Conservation (phyloP, 2,888 invertebrate genomes). For the Acleris laterana region DNA sequence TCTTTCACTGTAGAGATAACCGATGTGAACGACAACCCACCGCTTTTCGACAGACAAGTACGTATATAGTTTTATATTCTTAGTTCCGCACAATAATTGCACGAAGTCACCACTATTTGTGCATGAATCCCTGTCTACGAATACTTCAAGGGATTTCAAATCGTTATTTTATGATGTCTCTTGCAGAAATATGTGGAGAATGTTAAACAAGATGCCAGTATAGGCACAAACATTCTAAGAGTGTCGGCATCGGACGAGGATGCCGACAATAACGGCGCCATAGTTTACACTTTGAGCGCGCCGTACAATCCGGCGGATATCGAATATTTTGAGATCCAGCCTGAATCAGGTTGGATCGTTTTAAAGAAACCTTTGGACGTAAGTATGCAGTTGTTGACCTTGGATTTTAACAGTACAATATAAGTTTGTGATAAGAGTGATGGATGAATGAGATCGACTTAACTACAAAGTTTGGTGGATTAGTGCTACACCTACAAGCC, state of each 20-base stretch:
- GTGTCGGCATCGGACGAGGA: constrained; percentile 99
- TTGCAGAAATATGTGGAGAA: constrained; percentile 97
- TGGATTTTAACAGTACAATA: constrained; percentile 47
- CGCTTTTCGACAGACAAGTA: constrained; percentile 97
- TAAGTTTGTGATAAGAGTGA: constrained; percentile 69
- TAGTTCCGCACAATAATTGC: constrained; percentile 45
- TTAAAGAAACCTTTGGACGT: constrained; percentile 97
- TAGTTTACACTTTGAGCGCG: constrained; percentile 95
- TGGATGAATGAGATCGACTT: constrained; percentile 80
- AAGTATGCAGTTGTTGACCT: constrained; percentile 85
- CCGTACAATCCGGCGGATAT: constrained; percentile 94
- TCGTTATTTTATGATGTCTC: constrained; percentile 52
- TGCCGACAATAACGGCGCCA: constrained; percentile 98
- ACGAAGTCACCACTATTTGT: constrained; percentile 43
- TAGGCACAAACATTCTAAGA: constrained; percentile 96
- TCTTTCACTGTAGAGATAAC: constrained; percentile 99
- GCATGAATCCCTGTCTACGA: constrained; percentile 26
- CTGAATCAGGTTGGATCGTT: constrained; percentile 98
- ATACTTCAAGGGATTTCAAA: constrained; percentile 38
- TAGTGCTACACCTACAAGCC: constrained; percentile 82
- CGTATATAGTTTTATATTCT: constrained; percentile 50
- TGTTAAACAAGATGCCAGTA: constrained; percentile 98
- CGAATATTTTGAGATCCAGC: constrained; percentile 98
- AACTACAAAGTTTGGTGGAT: constrained; percentile 82
- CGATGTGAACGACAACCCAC: constrained; percentile 98